phyloP scores from a whole-genome alignment of 2,888 invertebrate genomes.

The Nipponacmea schrenckii region DNA sequence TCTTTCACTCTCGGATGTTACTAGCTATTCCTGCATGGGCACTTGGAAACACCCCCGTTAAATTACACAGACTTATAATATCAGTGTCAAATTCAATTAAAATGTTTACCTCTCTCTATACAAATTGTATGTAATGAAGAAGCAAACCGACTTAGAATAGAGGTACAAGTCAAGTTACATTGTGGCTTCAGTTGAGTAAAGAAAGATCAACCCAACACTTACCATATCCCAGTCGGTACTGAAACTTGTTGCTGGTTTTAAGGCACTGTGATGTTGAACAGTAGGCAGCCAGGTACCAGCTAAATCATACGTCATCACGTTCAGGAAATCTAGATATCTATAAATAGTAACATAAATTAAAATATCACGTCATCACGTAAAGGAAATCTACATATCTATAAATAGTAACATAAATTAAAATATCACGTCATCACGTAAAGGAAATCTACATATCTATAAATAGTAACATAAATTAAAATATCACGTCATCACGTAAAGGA shows the following conservation, averaged over 20 bases:
- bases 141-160: too few relatives aligned
- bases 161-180: too few relatives aligned
- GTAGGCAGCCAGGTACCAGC: constrained; percentile 49
- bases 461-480: constrained; percentile 14
- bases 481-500: constrained; percentile 14
- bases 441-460: not conserved
- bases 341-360: too few relatives aligned
- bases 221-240: not conserved
- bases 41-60: too few relatives aligned
- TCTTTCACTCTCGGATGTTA: too few relatives aligned
- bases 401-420: not conserved
- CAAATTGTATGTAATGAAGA: too few relatives aligned
- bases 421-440: not conserved
- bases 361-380: not conserved
- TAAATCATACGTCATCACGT: constrained; percentile 50
- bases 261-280: constrained; percentile 35
- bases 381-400: not conserved
- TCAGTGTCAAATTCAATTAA: too few relatives aligned
- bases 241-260: constrained; percentile 45
- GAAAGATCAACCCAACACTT: not conserved
- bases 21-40: too few relatives aligned
- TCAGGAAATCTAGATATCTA: constrained; percentile 40
- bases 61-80: too few relatives aligned
- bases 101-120: too few relatives aligned
- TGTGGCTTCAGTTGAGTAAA: too few relatives aligned